A percentile compares a stretch with the other conserved stretches of the same genome.
Conservation (phyloP, 53 echinoderm and acorn worm species). For the Zoroaster sp. region DNA sequence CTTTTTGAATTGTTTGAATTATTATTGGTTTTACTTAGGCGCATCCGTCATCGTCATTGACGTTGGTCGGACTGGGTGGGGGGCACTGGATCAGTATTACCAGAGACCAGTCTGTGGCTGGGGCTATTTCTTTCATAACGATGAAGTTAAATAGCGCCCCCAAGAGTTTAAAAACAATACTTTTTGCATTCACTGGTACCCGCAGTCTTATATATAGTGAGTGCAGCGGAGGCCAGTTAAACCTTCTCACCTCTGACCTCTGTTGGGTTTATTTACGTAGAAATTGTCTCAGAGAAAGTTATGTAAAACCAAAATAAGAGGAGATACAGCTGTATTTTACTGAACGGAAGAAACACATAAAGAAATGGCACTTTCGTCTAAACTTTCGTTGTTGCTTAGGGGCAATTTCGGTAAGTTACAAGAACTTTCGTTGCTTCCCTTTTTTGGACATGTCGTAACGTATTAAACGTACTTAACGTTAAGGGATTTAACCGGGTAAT, state of each 20-base stretch:
- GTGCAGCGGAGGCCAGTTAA: not conserved
- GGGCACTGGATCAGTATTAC: too few relatives aligned
- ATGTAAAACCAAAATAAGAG: not conserved
- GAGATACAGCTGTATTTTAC: too few relatives aligned
- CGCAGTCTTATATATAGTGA: not conserved
- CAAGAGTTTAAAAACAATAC: not conserved
- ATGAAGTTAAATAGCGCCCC: not conserved
- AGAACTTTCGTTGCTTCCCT: too few relatives aligned
- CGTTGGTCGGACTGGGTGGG: too few relatives aligned
- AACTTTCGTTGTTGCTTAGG: not conserved
- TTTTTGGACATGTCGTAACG: not conserved
- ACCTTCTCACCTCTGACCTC: not conserved
- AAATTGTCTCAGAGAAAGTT: not conserved
- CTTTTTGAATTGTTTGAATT: too few relatives aligned
- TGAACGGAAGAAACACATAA: too few relatives aligned
- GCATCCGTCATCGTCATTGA: too few relatives aligned
- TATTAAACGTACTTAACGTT: not conserved
- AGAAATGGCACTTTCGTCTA: slow-evolving; percentile 17
- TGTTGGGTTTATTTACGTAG: not conserved
- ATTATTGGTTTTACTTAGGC: too few relatives aligned
- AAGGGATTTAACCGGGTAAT: not conserved
- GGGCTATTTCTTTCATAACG: not conserved
- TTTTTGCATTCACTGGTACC: not conserved
- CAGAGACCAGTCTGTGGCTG: too few relatives aligned
- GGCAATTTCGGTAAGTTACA: slow-evolving; percentile 6